These are phyloP conservation scores for Scolopax bukidnonensis DNA, from an alignment of 2,797 vertebrate species.

Conservation along the genomic window DNA sequence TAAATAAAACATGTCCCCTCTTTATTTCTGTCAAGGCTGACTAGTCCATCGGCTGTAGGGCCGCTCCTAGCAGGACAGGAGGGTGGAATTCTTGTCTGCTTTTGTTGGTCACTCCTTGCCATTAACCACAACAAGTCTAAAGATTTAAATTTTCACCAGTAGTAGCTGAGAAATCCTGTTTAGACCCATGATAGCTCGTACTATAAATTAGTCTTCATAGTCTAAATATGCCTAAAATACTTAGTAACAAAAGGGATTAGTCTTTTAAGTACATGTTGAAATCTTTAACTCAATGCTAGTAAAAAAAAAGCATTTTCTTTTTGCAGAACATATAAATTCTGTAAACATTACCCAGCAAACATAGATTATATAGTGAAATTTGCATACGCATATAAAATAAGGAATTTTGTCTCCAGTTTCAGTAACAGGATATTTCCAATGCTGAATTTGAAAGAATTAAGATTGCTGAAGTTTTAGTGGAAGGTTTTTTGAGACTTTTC, in stretches of 20 bases:
- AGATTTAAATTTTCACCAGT: not conserved
- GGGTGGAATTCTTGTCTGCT: not conserved
- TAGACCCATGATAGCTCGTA: not conserved
- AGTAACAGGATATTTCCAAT: not conserved
- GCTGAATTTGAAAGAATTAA: not conserved
- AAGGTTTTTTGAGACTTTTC: not conserved
- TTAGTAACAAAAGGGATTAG: not conserved
- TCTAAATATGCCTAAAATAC: not conserved
- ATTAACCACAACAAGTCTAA: not conserved
- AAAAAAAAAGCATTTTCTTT: slow-evolving; percentile 18
- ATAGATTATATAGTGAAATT: not conserved
- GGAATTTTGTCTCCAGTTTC: slow-evolving; percentile 19
- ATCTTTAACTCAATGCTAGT: not conserved
- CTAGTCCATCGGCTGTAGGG: not conserved
- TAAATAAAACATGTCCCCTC: not conserved
- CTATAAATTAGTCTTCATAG: not conserved
- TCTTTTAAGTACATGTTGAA: not conserved
- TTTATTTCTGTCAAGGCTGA: not conserved
- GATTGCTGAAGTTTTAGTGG: not conserved
- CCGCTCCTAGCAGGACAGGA: not conserved
- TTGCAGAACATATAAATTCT: not conserved
- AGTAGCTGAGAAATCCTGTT: not conserved
- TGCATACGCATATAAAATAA: not conserved
- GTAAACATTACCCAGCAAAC: slow-evolving; percentile 12
- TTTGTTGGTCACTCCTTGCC: not conserved